Evolutionary conservation across 2,888 invertebrate species (phyloP).

Genomic region (Molorchus minor): DNA sequence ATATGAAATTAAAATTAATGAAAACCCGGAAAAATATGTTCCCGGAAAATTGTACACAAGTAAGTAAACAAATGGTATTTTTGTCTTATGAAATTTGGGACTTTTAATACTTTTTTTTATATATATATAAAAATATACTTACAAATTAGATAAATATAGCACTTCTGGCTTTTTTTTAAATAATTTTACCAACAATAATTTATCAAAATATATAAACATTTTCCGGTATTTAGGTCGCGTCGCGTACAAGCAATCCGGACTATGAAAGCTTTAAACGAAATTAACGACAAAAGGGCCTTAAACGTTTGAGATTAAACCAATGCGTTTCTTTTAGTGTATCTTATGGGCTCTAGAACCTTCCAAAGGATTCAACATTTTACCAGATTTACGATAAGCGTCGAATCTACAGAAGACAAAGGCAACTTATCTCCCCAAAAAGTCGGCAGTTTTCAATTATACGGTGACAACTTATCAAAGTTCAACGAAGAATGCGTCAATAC

Average conservation of each 20-base stretch:
- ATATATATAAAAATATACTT: too few relatives aligned
- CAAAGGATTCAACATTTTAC: constrained; percentile 78
- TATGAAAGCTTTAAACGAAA: too few relatives aligned
- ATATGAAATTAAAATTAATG: constrained; percentile 82
- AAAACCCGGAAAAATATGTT: constrained; percentile 81
- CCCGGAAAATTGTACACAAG: constrained; percentile 85
- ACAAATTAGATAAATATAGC: too few relatives aligned
- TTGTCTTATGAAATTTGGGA: not conserved
- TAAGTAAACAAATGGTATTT: constrained; percentile 58
- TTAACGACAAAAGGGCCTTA: too few relatives aligned
- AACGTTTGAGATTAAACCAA: too few relatives aligned
- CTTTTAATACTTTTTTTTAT: too few relatives aligned
- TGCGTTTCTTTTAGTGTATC: constrained; percentile 47
- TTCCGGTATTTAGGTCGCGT: too few relatives aligned
- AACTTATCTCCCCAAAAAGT: constrained; percentile 67
- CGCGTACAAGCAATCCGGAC: too few relatives aligned
- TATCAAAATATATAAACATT: too few relatives aligned
- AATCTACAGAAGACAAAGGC: constrained; percentile 67
- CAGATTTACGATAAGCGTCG: constrained; percentile 80
- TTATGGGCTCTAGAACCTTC: constrained; percentile 70
- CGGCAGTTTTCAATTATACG: constrained; percentile 77
- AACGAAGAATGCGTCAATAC: constrained; percentile 87
- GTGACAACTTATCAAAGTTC: constrained; percentile 72
- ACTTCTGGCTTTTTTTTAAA: too few relatives aligned
- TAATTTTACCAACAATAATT: too few relatives aligned